A percentile compares a stretch with the other conserved stretches of the same genome.
phyloP scores from a whole-genome alignment of 2,888 invertebrate genomes.

The Andrena chrysosceles region DNA sequence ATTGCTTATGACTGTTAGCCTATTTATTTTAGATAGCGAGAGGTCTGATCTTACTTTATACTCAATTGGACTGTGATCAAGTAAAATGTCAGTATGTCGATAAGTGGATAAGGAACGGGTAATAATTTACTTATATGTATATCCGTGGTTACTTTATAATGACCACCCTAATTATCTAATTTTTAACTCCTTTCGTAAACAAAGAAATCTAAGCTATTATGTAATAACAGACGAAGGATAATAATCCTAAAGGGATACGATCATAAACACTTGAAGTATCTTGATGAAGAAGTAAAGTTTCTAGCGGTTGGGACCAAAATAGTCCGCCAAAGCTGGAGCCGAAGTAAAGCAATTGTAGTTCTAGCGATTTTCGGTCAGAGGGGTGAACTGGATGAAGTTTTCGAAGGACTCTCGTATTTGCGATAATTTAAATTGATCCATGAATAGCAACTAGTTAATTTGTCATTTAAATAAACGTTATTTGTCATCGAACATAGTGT shows the following conservation, averaged over 20 bases:
- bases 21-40: slow-evolving; percentile 69
- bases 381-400: slow-evolving; percentile 84
- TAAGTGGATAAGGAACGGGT: slow-evolving; percentile 72
- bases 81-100: slow-evolving; percentile 60
- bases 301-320: slow-evolving; percentile 62
- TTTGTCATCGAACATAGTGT: neutral
- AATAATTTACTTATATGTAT: slow-evolving; percentile 27
- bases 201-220: slow-evolving; percentile 11
- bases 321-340: slow-evolving; percentile 65
- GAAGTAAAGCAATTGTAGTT: slow-evolving; percentile 75
- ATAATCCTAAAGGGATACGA: slow-evolving; percentile 70
- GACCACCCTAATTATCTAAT: neutral
- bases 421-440: slow-evolving; percentile 38
- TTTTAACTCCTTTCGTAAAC: neutral
- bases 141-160: neutral
- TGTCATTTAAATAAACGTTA: neutral
- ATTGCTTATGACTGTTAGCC: neutral
- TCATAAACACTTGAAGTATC: slow-evolving; percentile 74
- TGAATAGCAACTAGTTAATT: neutral
- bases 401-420: slow-evolving; percentile 79
- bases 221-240: slow-evolving; percentile 65
- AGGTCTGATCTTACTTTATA: slow-evolving; percentile 67
- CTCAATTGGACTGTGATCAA: slow-evolving; percentile 57
- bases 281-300: slow-evolving; percentile 66
- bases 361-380: slow-evolving; percentile 85